These are phyloP conservation scores for Anas platyrhynchos DNA, from an alignment of 2,113 vertebrate species.

Conservation along the genomic window DNA sequence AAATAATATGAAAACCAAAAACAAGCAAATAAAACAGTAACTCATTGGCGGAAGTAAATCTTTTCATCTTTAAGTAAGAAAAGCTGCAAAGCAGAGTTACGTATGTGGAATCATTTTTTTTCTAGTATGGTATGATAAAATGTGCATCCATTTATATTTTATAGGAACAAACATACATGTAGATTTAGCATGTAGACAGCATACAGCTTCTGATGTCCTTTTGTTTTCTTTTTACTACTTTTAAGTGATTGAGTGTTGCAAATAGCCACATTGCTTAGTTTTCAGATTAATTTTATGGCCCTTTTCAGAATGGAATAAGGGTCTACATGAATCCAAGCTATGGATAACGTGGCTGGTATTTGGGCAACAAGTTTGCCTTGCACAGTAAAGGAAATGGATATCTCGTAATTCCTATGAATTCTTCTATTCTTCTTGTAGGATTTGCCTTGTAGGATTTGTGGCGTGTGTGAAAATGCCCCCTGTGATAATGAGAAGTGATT, in stretches of 20 bases:
- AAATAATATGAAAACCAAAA: background rate
- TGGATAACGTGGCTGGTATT: background rate
- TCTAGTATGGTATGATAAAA: background rate
- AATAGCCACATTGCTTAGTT: background rate
- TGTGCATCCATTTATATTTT: background rate
- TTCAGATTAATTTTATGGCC: background rate
- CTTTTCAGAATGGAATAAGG: background rate
- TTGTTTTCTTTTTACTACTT: background rate
- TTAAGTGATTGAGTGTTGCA: background rate
- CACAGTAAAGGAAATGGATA: background rate
- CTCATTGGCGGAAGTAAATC: background rate
- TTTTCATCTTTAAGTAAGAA: background rate
- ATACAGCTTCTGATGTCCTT: background rate
- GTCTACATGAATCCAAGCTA: background rate
- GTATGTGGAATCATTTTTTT: background rate
- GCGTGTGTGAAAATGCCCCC: background rate
- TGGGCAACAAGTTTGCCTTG: background rate
- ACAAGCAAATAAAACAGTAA: background rate
- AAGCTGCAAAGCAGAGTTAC: background rate
- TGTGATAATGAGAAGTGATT: background rate
- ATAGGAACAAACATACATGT: rapidly evolving
- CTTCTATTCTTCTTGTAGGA: background rate
- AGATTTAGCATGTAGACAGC: background rate
- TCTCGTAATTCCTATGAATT: background rate
- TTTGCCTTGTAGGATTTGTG: background rate